Percentiles rank a stretch among this genome's conserved stretches.
phyloP scores from a whole-genome alignment of 2,888 invertebrate genomes.

The Cryptosula pallasiana region DNA sequence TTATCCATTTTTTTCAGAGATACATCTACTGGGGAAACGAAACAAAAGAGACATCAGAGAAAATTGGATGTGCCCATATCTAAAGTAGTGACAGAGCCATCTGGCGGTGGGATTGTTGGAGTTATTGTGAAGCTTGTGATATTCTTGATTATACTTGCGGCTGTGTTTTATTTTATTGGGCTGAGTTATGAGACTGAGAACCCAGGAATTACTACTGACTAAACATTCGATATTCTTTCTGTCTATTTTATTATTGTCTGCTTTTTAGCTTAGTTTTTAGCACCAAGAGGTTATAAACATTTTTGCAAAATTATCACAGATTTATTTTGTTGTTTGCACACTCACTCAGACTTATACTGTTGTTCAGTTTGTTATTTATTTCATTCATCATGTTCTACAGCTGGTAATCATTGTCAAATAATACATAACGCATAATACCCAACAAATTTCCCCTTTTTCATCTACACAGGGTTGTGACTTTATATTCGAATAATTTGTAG shows the following conservation, averaged over 20 bases:
- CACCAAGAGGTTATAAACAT: not conserved
- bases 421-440: too few species aligned
- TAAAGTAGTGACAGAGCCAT: not conserved
- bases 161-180: not conserved
- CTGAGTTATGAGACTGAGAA: not conserved
- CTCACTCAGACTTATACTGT: too few species aligned
- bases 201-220: not conserved
- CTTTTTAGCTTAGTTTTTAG: not conserved
- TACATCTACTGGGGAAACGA: not conserved
- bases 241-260: not conserved
- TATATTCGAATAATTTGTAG: too few species aligned
- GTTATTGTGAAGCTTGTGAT: not conserved
- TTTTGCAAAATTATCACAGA: not conserved
- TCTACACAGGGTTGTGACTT: too few species aligned
- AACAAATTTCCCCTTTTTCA: too few species aligned
- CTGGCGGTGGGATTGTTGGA: not conserved
- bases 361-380: not conserved
- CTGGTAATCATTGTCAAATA: not conserved
- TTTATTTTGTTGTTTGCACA: too few species aligned
- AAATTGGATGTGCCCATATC: constrained; percentile 9
- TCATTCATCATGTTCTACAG: not conserved
- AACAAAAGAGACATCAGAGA: not conserved
- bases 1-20: not conserved
- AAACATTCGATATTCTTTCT: not conserved
- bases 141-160: not conserved